These are phyloP conservation scores for Peromyscus leucopus DNA, from an alignment of 2,113 vertebrate species.

Conservation along the genomic window DNA sequence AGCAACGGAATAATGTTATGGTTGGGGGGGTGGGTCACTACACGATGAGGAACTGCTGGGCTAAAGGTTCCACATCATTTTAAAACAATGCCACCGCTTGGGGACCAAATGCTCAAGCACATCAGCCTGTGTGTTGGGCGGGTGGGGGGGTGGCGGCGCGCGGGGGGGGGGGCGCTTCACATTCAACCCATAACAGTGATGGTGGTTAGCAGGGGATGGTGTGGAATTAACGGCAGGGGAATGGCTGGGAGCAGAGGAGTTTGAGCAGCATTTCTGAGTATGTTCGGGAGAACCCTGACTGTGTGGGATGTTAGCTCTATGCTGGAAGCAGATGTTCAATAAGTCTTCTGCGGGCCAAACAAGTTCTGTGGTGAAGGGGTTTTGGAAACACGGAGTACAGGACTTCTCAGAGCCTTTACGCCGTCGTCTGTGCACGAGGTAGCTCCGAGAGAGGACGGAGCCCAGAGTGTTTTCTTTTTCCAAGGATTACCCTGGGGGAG, in stretches of 20 bases:
- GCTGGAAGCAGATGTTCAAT: background rate
- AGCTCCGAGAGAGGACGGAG: background rate
- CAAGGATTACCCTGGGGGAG: background rate
- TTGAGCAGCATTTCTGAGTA: background rate
- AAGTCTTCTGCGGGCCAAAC: background rate
- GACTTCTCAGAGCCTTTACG: slow-evolving; percentile 33
- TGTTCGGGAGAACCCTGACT: background rate
- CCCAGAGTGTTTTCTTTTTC: background rate
- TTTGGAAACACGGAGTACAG: background rate
- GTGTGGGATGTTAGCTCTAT: background rate
- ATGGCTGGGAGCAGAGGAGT: background rate
- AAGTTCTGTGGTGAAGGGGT: background rate
- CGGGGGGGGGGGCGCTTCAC: background rate
- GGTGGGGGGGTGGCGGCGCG: too few relatives aligned
- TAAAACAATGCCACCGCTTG: background rate
- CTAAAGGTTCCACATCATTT: background rate
- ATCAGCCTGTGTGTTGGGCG: background rate
- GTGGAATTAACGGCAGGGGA: background rate
- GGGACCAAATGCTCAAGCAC: background rate
- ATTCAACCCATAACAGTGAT: background rate
- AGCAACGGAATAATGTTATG: background rate
- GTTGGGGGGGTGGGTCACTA: background rate
- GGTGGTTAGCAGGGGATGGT: fast-evolving
- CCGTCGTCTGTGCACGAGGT: background rate
- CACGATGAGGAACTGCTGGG: background rate